A percentile compares a stretch with the other conserved stretches of the same genome.
Conservation (phyloP, 2,888 invertebrate genomes). For the Agrilus mali region DNA sequence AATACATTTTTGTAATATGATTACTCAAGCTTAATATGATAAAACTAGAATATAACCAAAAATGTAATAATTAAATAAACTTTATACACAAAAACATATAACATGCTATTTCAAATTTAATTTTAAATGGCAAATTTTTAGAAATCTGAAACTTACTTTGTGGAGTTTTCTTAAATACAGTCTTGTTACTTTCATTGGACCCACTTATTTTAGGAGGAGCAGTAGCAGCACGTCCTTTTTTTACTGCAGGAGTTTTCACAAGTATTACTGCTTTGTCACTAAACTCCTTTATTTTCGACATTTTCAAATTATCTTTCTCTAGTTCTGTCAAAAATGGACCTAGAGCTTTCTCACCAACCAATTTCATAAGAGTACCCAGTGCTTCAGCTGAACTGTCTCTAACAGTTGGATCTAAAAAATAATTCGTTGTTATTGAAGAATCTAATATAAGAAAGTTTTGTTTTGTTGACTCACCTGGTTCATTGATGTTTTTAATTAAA, state of each 20-base stretch:
- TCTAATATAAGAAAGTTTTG: neutral
- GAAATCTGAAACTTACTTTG: conserved; percentile 7
- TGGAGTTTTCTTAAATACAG: conserved; percentile 5
- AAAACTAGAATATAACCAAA: no score
- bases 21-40: no score
- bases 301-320: conserved; percentile 82
- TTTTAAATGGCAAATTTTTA: neutral
- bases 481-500: conserved; percentile 65
- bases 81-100: no score
- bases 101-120: conserved; percentile 17
- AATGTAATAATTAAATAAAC: no score
- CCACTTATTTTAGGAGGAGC: conserved; percentile 37
- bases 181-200: conserved; percentile 1
- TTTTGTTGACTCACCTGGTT: conserved; percentile 46
- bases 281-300: conserved; percentile 88
- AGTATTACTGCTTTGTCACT: conserved; percentile 84
- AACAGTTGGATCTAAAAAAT: conserved; percentile 63
- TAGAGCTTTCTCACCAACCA: conserved; percentile 85
- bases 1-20: no score
- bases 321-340: conserved; percentile 76
- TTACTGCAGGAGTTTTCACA: conserved; percentile 52
- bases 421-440: conserved; percentile 4
- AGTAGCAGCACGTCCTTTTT: conserved; percentile 47
- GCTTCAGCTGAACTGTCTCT: conserved; percentile 89
- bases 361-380: conserved; percentile 84